These are phyloP conservation scores for Pseudolaguvia tuberculata DNA, from an alignment of 2,113 vertebrate species.

Conservation along the genomic window DNA sequence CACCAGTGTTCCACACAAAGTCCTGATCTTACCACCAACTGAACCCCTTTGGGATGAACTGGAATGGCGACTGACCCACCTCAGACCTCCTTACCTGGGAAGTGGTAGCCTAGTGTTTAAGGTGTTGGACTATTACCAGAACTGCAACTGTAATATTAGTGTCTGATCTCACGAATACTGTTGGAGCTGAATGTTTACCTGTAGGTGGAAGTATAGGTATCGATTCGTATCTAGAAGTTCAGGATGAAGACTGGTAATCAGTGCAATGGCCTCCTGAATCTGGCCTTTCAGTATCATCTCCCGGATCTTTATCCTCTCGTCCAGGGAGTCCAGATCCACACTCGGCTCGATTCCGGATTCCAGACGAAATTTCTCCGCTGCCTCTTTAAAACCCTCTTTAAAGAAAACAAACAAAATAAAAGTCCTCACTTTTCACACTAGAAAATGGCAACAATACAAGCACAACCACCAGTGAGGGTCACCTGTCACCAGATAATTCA, in stretches of 20 bases:
- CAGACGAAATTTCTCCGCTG: slow-evolving; percentile 95
- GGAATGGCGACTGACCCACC: no score
- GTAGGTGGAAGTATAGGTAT: slow-evolving; percentile 96
- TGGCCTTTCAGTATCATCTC: slow-evolving; percentile 97
- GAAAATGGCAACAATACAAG: neutral
- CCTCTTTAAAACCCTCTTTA: slow-evolving; percentile 97
- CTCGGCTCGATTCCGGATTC: slow-evolving; percentile 97
- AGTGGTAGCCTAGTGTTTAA: no score
- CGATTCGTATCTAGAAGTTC: slow-evolving; percentile 94
- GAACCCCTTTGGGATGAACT: no score
- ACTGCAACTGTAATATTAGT: no score
- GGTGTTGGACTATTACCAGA: no score
- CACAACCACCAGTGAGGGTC: slow-evolving; percentile 14
- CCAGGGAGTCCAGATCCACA: slow-evolving; percentile 90
- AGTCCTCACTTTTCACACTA: neutral
- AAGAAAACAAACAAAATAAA: slow-evolving; percentile 27
- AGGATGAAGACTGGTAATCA: slow-evolving; percentile 96
- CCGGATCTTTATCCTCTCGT: slow-evolving; percentile 95
- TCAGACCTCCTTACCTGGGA: no score
- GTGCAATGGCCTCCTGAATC: slow-evolving; percentile 91
- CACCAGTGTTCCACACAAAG: no score
- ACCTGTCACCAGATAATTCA: slow-evolving; percentile 98
- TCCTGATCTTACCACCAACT: no score
- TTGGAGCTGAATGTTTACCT: slow-evolving; percentile 79
- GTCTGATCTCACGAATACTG: no score